phyloP scores from a whole-genome alignment of 1,140 invertebrate genomes.

The Metaphire vulgaris region DNA sequence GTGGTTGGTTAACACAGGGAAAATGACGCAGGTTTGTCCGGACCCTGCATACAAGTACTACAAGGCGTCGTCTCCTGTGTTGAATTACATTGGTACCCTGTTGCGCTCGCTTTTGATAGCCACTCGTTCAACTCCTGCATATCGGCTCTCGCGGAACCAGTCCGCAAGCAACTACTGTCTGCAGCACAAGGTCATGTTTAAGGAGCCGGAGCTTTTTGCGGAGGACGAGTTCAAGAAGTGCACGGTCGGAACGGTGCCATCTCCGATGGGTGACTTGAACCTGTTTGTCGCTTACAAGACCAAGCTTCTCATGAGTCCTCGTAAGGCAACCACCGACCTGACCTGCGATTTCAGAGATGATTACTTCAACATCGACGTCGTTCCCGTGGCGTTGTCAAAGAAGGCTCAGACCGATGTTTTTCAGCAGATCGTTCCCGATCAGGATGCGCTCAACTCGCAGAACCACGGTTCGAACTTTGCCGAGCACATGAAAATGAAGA shows the following conservation, averaged over 20 bases:
- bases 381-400: not conserved
- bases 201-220: not conserved
- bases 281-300: not conserved
- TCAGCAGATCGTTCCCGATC: not conserved
- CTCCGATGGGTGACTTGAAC: not conserved
- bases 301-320: not conserved
- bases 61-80: not conserved
- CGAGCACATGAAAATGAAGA: not conserved
- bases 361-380: not conserved
- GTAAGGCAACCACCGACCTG: not conserved
- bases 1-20: not conserved
- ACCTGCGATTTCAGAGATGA: not conserved
- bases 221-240: not conserved
- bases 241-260: not conserved
- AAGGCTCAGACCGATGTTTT: too few relatives aligned
- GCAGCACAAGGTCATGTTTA: not conserved
- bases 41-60: not conserved
- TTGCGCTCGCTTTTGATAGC: not conserved
- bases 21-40: not conserved
- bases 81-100: not conserved
- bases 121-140: not conserved
- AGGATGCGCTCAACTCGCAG: not conserved
- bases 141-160: not conserved
- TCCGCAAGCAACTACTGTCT: not conserved
- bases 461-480: not conserved